These are phyloP conservation scores for Enoplolaimus lenunculus DNA, from an alignment of 2,888 invertebrate species.

Conservation along the genomic window DNA sequence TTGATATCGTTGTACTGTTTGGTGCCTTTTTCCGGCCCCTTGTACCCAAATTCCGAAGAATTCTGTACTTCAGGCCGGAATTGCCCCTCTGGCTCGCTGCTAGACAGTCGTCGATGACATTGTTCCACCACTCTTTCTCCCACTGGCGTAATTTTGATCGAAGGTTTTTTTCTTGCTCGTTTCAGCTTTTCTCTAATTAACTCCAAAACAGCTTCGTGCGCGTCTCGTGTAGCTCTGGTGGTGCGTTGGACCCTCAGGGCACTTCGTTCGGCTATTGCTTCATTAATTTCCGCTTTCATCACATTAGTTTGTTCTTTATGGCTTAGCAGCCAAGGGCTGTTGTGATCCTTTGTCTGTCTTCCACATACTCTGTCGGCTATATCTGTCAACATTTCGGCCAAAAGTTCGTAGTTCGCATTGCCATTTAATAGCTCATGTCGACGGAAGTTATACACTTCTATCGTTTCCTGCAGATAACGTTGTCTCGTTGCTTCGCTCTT, in stretches of 20 bases:
- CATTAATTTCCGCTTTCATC: not conserved
- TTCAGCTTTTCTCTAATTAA: not conserved
- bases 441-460: not conserved
- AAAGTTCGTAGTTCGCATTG: not conserved
- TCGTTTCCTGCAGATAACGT: not conserved
- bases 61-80: not conserved
- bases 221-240: not conserved
- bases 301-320: not conserved
- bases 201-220: not conserved
- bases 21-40: not conserved
- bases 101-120: not conserved
- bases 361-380: not conserved
- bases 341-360: not conserved
- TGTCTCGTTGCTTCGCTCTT: not conserved
- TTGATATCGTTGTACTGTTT: not conserved
- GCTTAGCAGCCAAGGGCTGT: not conserved
- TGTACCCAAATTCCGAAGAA: slow-evolving; percentile 3
- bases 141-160: not conserved
- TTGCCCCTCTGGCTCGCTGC: not conserved
- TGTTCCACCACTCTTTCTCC: slow-evolving; percentile 3
- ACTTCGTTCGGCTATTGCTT: not conserved
- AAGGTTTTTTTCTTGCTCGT: not conserved
- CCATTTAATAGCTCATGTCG: not conserved
- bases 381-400: not conserved
- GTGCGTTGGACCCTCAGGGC: not conserved